phyloP scores from a whole-genome alignment of 1,140 invertebrate genomes.

The Magallana ariakensis region DNA sequence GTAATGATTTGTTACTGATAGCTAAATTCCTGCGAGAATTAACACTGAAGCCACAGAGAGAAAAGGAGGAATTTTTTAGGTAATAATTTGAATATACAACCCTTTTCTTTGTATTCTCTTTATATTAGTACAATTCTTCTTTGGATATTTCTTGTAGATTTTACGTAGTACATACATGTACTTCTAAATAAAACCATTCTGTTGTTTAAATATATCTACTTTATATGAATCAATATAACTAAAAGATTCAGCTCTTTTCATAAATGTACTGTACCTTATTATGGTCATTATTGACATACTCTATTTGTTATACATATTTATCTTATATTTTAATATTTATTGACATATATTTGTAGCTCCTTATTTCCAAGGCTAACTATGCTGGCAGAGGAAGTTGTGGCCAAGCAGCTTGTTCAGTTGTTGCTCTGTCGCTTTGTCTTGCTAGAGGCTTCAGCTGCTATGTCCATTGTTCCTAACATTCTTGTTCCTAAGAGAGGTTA shows the following conservation, averaged over 20 bases:
- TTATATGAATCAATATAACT: no score
- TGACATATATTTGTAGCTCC: neutral
- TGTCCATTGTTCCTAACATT: slow-evolving; percentile 86
- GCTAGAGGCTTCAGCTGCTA: slow-evolving; percentile 88
- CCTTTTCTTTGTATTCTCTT: no score
- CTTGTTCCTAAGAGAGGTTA: slow-evolving; percentile 84
- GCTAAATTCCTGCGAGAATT: slow-evolving; percentile 90
- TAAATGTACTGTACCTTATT: no score
- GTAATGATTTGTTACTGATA: slow-evolving; percentile 90
- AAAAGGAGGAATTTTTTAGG: slow-evolving; percentile 89
- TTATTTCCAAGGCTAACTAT: neutral
- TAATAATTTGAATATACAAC: slow-evolving; percentile 73
- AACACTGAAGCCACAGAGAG: slow-evolving; percentile 87
- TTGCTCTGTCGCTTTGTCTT: slow-evolving; percentile 90
- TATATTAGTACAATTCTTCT: no score
- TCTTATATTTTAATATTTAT: neutral
- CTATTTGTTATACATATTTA: no score
- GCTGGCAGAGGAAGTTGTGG: slow-evolving; percentile 88
- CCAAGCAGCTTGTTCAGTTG: slow-evolving; percentile 86
- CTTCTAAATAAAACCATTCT: no score
- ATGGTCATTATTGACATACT: no score
- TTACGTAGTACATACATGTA: no score
- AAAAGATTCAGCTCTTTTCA: no score
- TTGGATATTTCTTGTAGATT: no score
- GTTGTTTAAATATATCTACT: no score